phyloP scores from a whole-genome alignment of 1,140 invertebrate species.

The Gonatopus flavifemur region DNA sequence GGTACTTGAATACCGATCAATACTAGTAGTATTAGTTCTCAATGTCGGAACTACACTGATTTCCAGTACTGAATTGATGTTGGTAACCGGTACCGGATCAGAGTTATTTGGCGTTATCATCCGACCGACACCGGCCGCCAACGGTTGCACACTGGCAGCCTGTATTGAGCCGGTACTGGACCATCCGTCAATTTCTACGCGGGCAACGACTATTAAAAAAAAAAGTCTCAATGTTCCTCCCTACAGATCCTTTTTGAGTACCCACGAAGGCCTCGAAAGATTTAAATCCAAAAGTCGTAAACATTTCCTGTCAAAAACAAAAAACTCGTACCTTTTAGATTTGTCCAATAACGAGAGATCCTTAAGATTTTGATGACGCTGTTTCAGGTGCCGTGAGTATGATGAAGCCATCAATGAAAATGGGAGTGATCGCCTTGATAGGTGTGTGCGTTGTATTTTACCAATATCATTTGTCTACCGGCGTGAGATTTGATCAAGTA shows the following conservation, averaged over 20 bases:
- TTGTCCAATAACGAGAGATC: not conserved
- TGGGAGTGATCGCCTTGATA: conserved; percentile 49
- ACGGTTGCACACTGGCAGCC: too few species aligned
- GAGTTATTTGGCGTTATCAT: too few species aligned
- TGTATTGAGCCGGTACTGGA: too few species aligned
- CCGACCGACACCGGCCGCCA: too few species aligned
- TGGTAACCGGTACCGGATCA: too few species aligned
- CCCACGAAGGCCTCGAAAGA: not conserved
- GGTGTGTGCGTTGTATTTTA: conserved; percentile 51
- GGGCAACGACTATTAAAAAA: conserved; percentile 2
- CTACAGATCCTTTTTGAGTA: not conserved
- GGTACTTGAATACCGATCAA: too few species aligned
- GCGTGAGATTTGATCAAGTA: conserved; percentile 47
- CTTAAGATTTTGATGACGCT: not conserved
- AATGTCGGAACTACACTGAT: too few species aligned
- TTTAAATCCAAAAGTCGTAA: not conserved
- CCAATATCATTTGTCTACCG: conserved; percentile 50
- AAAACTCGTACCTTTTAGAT: not conserved
- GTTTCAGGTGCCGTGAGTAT: conserved; percentile 26
- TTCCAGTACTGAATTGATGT: too few species aligned
- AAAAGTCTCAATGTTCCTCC: not conserved
- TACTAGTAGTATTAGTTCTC: too few species aligned
- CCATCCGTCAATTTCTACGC: too few species aligned
- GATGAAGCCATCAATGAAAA: conserved; percentile 51
- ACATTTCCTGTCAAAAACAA: not conserved